Evolutionary conservation across 2,113 vertebrate species (phyloP).

Genomic region (Gymnarchus niloticus): DNA sequence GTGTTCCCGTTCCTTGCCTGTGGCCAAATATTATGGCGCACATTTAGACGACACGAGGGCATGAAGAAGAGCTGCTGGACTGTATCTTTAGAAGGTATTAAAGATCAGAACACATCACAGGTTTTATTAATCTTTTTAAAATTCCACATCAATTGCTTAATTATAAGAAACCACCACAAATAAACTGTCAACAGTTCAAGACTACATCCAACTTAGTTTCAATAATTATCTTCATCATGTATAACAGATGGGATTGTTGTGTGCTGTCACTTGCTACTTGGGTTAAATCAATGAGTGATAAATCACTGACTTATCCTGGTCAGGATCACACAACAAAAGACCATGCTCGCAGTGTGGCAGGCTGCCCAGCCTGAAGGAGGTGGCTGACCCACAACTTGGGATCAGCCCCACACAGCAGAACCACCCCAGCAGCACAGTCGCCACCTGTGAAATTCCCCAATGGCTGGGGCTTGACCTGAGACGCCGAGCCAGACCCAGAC

Average conservation of each 20-base stretch:
- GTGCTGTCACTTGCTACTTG: background rate
- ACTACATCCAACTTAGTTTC: background rate
- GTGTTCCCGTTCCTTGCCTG: constrained; percentile 90
- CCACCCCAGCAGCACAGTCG: too few species aligned
- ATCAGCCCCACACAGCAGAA: too few species aligned
- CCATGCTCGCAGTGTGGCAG: too few species aligned
- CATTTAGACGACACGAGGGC: background rate
- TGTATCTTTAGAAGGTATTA: background rate
- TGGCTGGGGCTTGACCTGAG: too few species aligned
- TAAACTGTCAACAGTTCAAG: too few species aligned
- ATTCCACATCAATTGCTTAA: background rate
- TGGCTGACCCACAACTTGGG: too few species aligned
- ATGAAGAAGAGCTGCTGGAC: background rate
- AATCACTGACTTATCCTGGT: background rate
- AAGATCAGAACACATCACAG: background rate
- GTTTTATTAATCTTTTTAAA: background rate
- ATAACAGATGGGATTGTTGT: background rate
- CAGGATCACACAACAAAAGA: too few species aligned
- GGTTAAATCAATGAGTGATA: background rate
- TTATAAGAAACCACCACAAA: background rate
- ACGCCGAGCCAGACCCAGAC: too few species aligned
- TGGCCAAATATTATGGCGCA: background rate
- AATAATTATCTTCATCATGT: background rate
- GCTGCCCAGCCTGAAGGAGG: too few species aligned
- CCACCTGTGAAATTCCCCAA: too few species aligned